A percentile compares a stretch with the other conserved stretches of the same genome.
phyloP scores from a whole-genome alignment of 2,113 vertebrate species.

The Axis porcinus region DNA sequence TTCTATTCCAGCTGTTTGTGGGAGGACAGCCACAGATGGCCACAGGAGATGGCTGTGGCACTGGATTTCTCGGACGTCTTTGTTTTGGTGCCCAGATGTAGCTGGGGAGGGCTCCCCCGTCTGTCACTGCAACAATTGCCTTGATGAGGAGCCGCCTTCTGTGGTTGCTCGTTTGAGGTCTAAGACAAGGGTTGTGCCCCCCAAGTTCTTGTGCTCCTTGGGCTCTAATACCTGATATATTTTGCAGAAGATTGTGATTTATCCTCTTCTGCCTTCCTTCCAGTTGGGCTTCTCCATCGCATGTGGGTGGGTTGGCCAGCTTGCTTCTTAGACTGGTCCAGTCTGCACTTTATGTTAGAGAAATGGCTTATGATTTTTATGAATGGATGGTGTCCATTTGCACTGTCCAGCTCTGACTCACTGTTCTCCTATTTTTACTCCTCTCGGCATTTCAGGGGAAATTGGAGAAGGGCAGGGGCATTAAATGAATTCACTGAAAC shows the following conservation, averaged over 20 bases:
- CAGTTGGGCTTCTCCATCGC: background rate
- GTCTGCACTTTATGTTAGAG: background rate
- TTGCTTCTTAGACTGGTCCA: background rate
- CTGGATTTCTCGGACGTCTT: background rate
- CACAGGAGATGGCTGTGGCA: background rate
- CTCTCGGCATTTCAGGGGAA: background rate
- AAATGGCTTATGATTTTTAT: background rate
- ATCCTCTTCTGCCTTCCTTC: background rate
- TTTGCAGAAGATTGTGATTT: background rate
- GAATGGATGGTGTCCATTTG: background rate
- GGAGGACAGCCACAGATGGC: background rate
- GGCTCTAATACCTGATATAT: background rate
- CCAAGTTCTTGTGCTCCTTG: background rate
- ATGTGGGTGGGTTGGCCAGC: background rate
- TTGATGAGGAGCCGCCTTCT: background rate
- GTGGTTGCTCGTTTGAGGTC: background rate
- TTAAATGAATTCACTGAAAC: background rate
- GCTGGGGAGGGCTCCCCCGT: rapidly evolving
- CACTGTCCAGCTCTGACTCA: background rate
- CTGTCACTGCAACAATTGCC: background rate
- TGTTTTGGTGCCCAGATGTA: background rate
- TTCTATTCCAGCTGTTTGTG: background rate
- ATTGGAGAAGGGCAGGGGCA: background rate
- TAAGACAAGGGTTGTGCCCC: background rate
- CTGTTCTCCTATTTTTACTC: background rate